Evolutionary conservation across 2,797 vertebrate species (phyloP).

Genomic region (Emys orbicularis): DNA sequence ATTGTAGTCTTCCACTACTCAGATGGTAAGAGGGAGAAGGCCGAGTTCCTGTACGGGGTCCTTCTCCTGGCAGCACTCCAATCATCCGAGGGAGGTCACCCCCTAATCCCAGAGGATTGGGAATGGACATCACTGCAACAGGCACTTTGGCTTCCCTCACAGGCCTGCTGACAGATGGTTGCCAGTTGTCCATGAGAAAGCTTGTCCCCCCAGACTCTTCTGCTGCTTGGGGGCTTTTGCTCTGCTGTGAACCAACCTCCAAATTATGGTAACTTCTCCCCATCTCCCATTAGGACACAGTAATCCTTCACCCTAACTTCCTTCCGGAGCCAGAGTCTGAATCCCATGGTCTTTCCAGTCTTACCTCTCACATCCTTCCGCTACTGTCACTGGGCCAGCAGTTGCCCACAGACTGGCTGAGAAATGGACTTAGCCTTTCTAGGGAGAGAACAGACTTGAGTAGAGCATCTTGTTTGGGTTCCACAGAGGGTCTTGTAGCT

Average conservation of each 20-base stretch:
- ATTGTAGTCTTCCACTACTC: constrained; percentile 99
- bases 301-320: background rate
- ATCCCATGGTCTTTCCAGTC: background rate
- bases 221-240: background rate
- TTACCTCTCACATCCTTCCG: background rate
- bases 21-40: constrained; percentile 84
- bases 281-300: background rate
- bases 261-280: background rate
- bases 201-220: background rate
- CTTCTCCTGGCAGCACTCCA: background rate
- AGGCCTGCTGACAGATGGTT: background rate
- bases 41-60: background rate
- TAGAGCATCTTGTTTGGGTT: background rate
- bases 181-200: background rate
- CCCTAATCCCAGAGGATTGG: background rate
- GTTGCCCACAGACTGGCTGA: background rate
- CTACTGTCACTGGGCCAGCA: rapidly evolving
- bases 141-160: background rate
- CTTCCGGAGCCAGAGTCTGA: background rate
- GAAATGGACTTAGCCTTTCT: background rate
- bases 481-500: background rate
- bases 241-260: background rate
- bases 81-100: background rate
- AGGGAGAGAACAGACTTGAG: background rate
- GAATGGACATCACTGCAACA: rapidly evolving